Base-by-base conservation (phyloP, 1,140 invertebrate genomes). In the Drosophila quadrilineata region DNA sequence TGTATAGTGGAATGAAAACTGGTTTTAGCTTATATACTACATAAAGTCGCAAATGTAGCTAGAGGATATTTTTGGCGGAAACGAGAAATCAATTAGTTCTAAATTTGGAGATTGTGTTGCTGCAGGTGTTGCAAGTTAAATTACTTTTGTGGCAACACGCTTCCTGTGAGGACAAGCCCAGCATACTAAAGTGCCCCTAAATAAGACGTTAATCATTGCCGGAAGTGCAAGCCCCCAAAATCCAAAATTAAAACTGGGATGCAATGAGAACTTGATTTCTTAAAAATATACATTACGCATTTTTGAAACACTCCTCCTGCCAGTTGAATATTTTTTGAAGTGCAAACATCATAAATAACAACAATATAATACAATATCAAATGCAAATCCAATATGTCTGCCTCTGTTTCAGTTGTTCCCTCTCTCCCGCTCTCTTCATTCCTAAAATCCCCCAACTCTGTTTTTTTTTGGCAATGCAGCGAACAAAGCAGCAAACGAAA, bases 401-500 rank as follows among this genome's bases (percentile, higher is more conserved):
- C 36, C 19, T 28, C 35, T 48, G 21, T 59, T 12, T 19, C 50
- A 26, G 10, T n/a, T 19, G 8, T 28, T 12, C 22, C 5, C 28
- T 33, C 14, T n/a, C 12, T 10, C 28, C 21, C 24, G 21, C 31
- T 8, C 0, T 36, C 35, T 33, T 40, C 29, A n/a, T 31, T 22
- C 6, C 43, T 10, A n/a, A n/a, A n/a, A n/a, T 33, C 3, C 28
- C n/a, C 24, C 17, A 12, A 19, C 43, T 17, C 9, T 12, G 14
- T 16, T n/a, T 46, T 54, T 56, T 41, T 29, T 41, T 17, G 22
- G 14, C 31, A 45, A 6, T 54, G 53, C 62, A 65, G 43, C 28
- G 48, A 54, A 56, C 50, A 74, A 60, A 70, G 69, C 63, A 72
- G 41, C n/a, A 64, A 56, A 56, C 43, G 31, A 68, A 76, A 62